Evolutionary conservation across 2,113 vertebrate species (phyloP).

Genomic region (Helogale parvula): DNA sequence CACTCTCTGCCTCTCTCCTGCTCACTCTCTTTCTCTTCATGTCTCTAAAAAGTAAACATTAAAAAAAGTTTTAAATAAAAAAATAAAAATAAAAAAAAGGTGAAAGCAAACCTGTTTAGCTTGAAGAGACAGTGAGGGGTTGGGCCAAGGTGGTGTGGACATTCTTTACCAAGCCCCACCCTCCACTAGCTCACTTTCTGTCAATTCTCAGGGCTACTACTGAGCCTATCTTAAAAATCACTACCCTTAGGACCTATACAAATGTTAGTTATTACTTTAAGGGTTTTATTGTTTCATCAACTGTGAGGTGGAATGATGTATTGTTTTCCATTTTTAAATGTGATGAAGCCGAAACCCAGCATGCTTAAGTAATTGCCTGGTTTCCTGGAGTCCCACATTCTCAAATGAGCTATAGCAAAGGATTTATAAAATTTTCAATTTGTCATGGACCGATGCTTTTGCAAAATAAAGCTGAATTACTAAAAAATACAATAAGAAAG

Average conservation of each 20-base stretch:
- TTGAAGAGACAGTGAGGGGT: neutral
- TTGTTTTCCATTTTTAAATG: slow-evolving; percentile 9
- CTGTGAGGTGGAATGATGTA: neutral
- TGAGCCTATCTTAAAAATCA: neutral
- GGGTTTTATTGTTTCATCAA: neutral
- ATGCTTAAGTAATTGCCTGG: neutral
- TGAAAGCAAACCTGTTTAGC: neutral
- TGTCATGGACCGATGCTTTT: neutral
- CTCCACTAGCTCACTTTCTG: neutral
- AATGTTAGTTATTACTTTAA: neutral
- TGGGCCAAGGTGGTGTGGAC: rapidly evolving
- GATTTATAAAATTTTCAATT: neutral
- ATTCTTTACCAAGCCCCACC: rapidly evolving
- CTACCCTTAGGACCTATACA: neutral
- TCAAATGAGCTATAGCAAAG: neutral
- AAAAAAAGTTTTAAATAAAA: no score
- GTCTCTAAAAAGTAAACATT: no score
- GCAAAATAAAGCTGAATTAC: neutral
- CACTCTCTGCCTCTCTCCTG: no score
- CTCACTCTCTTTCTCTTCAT: no score
- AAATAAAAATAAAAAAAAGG: neutral
- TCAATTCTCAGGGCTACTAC: neutral
- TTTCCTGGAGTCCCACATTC: neutral
- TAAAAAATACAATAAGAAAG: neutral
- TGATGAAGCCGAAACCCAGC: neutral